Percentiles rank a stretch among this genome's conserved stretches.
Evolutionary conservation across 2,797 vertebrate genomes (phyloP).

Genomic region (Babyrousa celebensis): DNA sequence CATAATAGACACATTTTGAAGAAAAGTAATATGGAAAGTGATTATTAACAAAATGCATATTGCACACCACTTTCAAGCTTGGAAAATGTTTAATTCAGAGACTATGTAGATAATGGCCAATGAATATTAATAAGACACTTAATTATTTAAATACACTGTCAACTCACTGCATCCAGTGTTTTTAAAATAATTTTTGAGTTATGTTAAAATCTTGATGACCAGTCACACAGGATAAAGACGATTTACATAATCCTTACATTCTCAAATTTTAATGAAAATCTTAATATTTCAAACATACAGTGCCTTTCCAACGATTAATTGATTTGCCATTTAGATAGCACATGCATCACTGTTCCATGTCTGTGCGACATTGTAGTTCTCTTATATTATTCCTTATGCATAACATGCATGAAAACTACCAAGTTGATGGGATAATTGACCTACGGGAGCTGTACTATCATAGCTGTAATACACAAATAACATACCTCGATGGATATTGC

Average conservation of each 20-base stretch:
- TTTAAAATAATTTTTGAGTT: constrained; percentile 68
- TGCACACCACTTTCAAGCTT: constrained; percentile 55
- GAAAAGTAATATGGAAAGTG: constrained; percentile 50
- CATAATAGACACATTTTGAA: constrained; percentile 63
- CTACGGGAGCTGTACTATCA: constrained; percentile 27
- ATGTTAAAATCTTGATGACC: constrained; percentile 60
- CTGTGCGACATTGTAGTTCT: constrained; percentile 45
- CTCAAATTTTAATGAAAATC: constrained; percentile 72
- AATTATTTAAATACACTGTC: constrained; percentile 76
- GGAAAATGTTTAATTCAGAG: constrained; percentile 71
- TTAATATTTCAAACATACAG: constrained; percentile 76
- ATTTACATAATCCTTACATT: constrained; percentile 64
- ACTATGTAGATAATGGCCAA: constrained; percentile 65
- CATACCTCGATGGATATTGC: background rate
- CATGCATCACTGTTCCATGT: constrained; percentile 46
- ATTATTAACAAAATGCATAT: constrained; percentile 57
- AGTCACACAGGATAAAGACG: constrained; percentile 39
- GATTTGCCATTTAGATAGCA: constrained; percentile 46
- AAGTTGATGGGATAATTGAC: constrained; percentile 55
- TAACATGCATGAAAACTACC: constrained; percentile 44
- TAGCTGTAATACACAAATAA: constrained; percentile 58
- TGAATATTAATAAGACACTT: constrained; percentile 70
- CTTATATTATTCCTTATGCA: constrained; percentile 30
- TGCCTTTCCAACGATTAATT: constrained; percentile 60
- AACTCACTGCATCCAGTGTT: constrained; percentile 38